Conservation (phyloP, 2,797 vertebrate species). For the Acanthiza pusilla region DNA sequence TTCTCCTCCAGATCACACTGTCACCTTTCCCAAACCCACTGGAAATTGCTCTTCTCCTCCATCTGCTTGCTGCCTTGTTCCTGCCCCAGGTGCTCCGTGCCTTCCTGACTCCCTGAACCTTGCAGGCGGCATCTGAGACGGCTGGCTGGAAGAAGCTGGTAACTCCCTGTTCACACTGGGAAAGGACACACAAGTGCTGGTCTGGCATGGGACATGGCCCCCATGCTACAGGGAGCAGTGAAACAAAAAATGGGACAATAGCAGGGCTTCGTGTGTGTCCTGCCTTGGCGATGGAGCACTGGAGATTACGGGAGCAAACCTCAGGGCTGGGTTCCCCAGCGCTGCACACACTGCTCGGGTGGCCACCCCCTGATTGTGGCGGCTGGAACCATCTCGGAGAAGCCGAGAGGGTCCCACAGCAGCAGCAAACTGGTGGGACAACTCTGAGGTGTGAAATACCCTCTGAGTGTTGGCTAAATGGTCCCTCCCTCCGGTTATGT, state of each 20-base stretch:
- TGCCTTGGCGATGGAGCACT: background rate
- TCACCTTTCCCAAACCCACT: background rate
- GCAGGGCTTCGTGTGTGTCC: accelerated
- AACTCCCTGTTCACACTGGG: no score
- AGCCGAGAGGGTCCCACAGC: no score
- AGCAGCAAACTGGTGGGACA: no score
- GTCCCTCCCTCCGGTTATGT: no score
- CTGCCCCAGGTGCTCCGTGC: background rate
- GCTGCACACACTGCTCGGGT: accelerated
- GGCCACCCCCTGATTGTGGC: no score
- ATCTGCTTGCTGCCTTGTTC: background rate
- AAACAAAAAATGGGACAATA: background rate
- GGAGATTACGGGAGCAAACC: background rate
- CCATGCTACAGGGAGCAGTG: background rate
- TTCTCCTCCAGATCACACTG: background rate
- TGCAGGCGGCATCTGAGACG: accelerated
- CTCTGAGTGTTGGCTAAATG: no score
- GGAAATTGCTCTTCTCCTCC: background rate
- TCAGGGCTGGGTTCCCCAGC: background rate
- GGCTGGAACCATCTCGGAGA: no score
- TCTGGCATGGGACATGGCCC: background rate
- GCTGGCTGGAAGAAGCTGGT: background rate
- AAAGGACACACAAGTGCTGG: background rate
- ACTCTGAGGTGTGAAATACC: no score
- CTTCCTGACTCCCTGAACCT: background rate